Percentiles rank a stretch among this genome's conserved stretches.
phyloP scores from a whole-genome alignment of 2,113 vertebrate species.

The Pogonocichla stellata region DNA sequence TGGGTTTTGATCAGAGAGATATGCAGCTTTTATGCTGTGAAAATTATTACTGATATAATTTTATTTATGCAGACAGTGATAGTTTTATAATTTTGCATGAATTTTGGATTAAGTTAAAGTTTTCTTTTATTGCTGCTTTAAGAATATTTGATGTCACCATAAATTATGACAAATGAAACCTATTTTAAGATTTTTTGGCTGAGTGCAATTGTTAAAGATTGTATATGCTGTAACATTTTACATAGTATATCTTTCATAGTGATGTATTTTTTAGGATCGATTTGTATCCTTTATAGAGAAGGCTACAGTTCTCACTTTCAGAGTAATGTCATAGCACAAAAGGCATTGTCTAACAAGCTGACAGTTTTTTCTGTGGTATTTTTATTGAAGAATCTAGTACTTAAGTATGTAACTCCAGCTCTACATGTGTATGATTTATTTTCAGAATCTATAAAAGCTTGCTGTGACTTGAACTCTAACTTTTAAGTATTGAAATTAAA shows the following conservation, averaged over 20 bases:
- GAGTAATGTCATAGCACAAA: background rate
- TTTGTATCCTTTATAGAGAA: background rate
- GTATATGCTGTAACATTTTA: background rate
- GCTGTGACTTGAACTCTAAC: slow-evolving; percentile 10
- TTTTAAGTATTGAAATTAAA: slow-evolving; percentile 64
- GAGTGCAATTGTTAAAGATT: background rate
- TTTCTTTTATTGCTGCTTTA: background rate
- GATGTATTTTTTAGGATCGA: background rate
- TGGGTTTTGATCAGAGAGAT: background rate
- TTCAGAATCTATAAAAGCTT: slow-evolving; percentile 9
- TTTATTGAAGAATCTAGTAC: background rate
- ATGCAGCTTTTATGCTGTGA: background rate
- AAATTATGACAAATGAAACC: background rate
- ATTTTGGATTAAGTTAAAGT: background rate
- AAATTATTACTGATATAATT: background rate
- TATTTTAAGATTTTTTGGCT: background rate
- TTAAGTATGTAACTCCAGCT: background rate
- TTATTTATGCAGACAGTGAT: background rate
- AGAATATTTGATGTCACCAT: background rate
- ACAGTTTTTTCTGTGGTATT: background rate
- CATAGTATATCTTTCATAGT: background rate
- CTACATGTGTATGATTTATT: background rate
- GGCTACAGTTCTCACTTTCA: background rate
- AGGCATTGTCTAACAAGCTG: background rate
- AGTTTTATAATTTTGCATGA: background rate